Base-by-base conservation (phyloP, 2,888 invertebrate genomes). In the Eilema caniola region DNA sequence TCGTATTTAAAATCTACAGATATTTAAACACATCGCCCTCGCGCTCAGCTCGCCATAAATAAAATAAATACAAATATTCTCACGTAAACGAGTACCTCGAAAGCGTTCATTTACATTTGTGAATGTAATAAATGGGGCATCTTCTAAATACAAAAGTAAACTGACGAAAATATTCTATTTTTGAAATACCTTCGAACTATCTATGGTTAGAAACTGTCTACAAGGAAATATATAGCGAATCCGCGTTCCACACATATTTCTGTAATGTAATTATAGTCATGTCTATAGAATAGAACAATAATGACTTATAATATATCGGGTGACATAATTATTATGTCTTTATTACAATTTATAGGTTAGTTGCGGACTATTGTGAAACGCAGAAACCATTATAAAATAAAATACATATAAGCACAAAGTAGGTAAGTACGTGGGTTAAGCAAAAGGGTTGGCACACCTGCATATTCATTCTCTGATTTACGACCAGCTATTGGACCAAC, bases 31-130 rank as follows among this genome's bases (percentile, higher is more conserved):
- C 92, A 93, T 92, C 93, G 90, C 93, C 93, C 92, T 92, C 92
- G 92, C 91, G 85, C 89, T 86, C 86, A 88, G 88, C 90, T 85
- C 85, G 88, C 94, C 94, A 94, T 95, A 95, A 95, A 95, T 95
- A 93, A 95, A 94, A 94, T 93, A 94, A 95, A 95, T 94, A 95
- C 92, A 94, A 94, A 95, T 95, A 95, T 95, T 95, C 94, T 95
- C 95, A 95, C 95, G 95, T 94, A 94, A 93, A 88, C 92, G 91
- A 90, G 92, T 93, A 94, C 92, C 88, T 90, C 91, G 91, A 91
- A 92, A 90, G 89, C 93, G 91, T 94, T 93, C 92, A 93, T 94
- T 95, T 94, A 94, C 93, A 93, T 94, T 92, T 90, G 92, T 92
- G 91, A 93, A 93, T 93, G 93, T 94, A 92, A 94, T 93, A 95